Evolutionary conservation across 2,113 vertebrate genomes (phyloP), one percentile per base, ranked within the genome.

Genomic region (Cacatua alba): DNA sequence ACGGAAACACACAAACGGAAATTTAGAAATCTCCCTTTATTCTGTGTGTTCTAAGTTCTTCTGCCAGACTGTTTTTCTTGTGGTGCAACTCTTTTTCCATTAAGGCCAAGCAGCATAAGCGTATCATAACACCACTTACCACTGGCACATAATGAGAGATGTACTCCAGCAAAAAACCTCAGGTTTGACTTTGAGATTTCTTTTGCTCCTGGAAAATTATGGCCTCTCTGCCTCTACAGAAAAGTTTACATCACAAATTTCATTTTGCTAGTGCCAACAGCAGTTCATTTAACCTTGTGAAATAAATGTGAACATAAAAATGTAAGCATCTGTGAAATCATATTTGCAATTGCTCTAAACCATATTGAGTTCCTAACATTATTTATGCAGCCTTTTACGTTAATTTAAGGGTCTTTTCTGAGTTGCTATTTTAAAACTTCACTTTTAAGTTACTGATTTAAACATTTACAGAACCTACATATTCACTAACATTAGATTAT

Each of bases 241-340:
- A 95, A 86, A 67, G 21, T 21, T 80, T 44, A 59, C 57, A 59
- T 35, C 57, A 59, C 33, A 59, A 72, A 70, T 53, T 72, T 92
- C 20, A 91, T 81, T 94, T 80, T 57, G 41, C 65, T 52, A 83
- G 18, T 49, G 11, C 8, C 65, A 90, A 72, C 31, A 95, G 68
- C 29, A 93, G 63, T 59, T 86, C 49, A 77, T 83, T 86, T 95
- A 92, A 92, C 88, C 79, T 86, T 63, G 71, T 83, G 79, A 94
- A 92, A 88, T 77, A 93, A 92, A 94, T 46, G 41, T 44, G 75
- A 90, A 69, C 49, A 74, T 77, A 96, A 90, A 94, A 95, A 69
- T 5, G 15, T 65, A 92, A 92, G 82, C 63, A 77, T 86, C 85
- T 94, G 79, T 88, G 94, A 93, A 93, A 92, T 93, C 67, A 33